These are phyloP conservation scores for Sigmodon hispidus DNA, from an alignment of 2,113 vertebrate genomes.

Conservation along the genomic window DNA sequence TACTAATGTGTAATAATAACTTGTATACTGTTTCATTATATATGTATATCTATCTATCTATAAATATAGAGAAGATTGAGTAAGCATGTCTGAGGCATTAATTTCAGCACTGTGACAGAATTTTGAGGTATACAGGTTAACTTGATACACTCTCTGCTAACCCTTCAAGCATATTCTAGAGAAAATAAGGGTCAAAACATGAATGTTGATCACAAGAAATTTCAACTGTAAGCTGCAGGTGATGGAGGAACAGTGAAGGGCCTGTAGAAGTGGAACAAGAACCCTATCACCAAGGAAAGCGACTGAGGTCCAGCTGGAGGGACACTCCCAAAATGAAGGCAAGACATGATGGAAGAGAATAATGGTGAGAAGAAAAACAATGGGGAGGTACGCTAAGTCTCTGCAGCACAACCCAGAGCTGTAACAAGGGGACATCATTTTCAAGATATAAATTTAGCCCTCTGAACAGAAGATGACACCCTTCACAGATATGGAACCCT, in stretches of 20 bases:
- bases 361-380: background rate
- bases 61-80: no score
- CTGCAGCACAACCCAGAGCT: background rate
- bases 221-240: background rate
- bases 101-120: background rate
- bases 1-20: background rate
- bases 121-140: background rate
- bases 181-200: background rate
- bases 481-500: background rate
- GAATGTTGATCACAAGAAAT: background rate
- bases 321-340: background rate
- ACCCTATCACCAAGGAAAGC: background rate
- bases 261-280: background rate
- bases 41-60: no score
- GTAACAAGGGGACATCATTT: background rate
- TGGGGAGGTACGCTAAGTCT: rapidly evolving
- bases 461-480: background rate
- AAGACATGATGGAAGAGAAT: background rate
- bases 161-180: background rate
- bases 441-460: background rate
- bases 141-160: background rate
- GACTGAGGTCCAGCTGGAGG: background rate
- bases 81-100: background rate
- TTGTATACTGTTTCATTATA: background rate
- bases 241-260: background rate